Base-by-base conservation (phyloP, 2,888 invertebrate species). In the Tenthredo notha region DNA sequence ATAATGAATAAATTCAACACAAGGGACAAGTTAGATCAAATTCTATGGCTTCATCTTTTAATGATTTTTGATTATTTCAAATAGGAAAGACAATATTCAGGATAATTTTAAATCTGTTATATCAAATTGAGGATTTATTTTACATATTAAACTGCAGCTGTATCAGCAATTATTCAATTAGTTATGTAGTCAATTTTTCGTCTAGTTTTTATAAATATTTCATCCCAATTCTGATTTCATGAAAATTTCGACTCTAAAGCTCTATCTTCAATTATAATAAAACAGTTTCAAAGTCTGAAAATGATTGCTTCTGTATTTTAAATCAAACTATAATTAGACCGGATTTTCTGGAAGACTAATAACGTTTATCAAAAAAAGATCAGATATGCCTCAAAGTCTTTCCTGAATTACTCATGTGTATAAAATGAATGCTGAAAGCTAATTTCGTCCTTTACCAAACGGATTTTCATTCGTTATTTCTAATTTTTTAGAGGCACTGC, bases 401-500 rank as follows among this genome's bases (percentile, higher is more conserved):
- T 84, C 86, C 87, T 85, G 75, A 85, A 85, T 87, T 85, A 85
- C 84, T 84, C 86, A 74, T 87, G 86, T 86, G 10, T 21, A 0
- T 25, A 21, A 10, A 25, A 61, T 21, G 4, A 25, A 61, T 21
- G 1, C 21, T 0, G n/a, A 6, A 72, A 37, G 9, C 9, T 40
- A 40, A 72, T 72, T 15, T 40, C 85, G 86, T 85, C 86, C 85
- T 87, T 86, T 82, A 85, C 86, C 72, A 87, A 86, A 85, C 84
- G 80, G 87, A 85, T 88, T 87, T 89, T 89, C 92, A 74, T 54
- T 77, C 10, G 21, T 6, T 21, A 40, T 61, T 33, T 3, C 5
- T 9, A 21, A 7, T 93, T 89, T 96, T 95, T 88, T 96, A 98
- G 98, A 98, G 94, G 98, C 98, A 88, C 95, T 98, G 91, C 95